Conservation (phyloP, 1,140 invertebrate species). For the Drosophila ananassae region DNA sequence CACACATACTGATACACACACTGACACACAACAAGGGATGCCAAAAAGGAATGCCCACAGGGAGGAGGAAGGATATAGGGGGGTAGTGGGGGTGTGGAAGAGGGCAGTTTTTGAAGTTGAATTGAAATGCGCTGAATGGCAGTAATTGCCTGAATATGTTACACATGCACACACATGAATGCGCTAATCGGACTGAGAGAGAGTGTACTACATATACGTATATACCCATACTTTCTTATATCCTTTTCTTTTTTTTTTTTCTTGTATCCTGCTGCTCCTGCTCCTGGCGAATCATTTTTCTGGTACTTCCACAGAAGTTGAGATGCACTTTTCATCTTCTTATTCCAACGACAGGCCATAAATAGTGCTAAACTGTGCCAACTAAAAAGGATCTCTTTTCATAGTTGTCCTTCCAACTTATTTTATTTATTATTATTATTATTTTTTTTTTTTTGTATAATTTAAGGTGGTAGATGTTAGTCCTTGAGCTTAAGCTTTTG, state of each 20-base stretch:
- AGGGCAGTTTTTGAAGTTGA: constrained; percentile 76
- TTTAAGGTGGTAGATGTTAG: no score
- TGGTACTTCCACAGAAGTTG: constrained; percentile 35
- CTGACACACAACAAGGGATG: not conserved
- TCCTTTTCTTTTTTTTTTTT: not conserved
- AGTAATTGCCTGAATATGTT: constrained; percentile 82
- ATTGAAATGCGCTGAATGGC: constrained; percentile 81
- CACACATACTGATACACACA: not conserved
- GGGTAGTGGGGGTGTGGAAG: not conserved
- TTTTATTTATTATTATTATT: not conserved
- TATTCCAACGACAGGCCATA: constrained; percentile 43
- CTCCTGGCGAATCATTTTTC: constrained; percentile 66
- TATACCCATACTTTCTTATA: constrained; percentile 12
- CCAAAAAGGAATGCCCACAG: not conserved
- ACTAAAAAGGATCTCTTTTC: constrained; percentile 14
- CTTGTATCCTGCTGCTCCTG: not conserved
- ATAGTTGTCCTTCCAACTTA: not conserved
- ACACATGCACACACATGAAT: constrained; percentile 78
- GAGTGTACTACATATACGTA: constrained; percentile 17
- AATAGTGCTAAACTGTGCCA: constrained; percentile 72
- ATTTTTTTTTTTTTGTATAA: not conserved
- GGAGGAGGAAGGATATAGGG: not conserved
- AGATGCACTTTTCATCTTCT: constrained; percentile 66
- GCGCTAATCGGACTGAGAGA: constrained; percentile 49
- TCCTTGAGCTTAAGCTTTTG: not conserved